A percentile compares a stretch with the other conserved stretches of the same genome.
These are phyloP conservation scores for Thermophis baileyi DNA, from an alignment of 2,113 vertebrate genomes.

Conservation along the genomic window DNA sequence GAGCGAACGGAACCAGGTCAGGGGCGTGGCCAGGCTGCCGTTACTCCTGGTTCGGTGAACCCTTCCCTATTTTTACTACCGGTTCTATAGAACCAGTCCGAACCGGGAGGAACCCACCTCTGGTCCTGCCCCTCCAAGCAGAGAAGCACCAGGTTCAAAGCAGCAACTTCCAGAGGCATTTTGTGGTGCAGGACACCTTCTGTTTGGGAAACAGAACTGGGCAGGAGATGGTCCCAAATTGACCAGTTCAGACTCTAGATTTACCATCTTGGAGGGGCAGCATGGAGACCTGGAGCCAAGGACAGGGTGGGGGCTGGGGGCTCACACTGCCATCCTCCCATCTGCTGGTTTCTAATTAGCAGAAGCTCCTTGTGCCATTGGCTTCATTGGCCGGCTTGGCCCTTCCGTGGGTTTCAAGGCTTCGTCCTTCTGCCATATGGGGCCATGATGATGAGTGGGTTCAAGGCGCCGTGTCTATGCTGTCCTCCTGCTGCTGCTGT, in stretches of 20 bases:
- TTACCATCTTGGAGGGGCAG: background rate
- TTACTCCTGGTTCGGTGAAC: too few relatives aligned
- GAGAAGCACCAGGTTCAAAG: background rate
- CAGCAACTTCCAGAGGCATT: background rate
- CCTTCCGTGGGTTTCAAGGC: background rate
- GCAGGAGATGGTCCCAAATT: too few relatives aligned
- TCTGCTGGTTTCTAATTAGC: constrained; percentile 15
- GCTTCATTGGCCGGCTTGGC: background rate
- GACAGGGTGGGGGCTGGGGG: background rate
- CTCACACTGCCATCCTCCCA: background rate
- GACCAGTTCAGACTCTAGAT: background rate
- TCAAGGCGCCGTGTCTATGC: background rate
- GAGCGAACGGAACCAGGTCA: too few relatives aligned
- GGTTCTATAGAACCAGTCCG: too few relatives aligned
- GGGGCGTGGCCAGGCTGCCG: too few relatives aligned
- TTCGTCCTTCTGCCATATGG: background rate
- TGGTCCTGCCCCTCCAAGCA: background rate
- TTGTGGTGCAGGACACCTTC: too few relatives aligned
- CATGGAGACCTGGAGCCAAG: background rate
- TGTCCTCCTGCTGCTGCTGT: background rate
- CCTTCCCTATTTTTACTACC: too few relatives aligned
- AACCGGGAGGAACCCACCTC: too few relatives aligned
- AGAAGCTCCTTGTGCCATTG: background rate
- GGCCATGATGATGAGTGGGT: background rate
- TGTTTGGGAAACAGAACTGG: background rate